Base-by-base conservation (phyloP, 2,113 vertebrate genomes). In the Cichladusa arquata region DNA sequence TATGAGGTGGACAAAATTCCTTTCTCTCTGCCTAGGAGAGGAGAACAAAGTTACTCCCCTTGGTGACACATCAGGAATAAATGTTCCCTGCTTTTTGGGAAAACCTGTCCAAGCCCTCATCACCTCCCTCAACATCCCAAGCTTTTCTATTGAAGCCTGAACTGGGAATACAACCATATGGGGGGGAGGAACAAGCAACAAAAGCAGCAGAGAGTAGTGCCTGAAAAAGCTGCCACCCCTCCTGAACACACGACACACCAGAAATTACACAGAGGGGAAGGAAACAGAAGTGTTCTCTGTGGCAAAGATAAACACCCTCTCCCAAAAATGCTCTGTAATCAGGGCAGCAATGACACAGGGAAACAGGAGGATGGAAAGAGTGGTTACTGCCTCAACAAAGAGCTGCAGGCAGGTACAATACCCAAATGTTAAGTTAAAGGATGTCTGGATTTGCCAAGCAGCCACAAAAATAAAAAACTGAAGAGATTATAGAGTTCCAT, bases 171-270 rank as follows among this genome's bases (percentile, higher is more conserved):
- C 25, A 25, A 40, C 19, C 33, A n/a, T 2, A 44, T 6, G 11
- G 9, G 13, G 9, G 24, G 18, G 16, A 44, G 22, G 38, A 88
- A 60, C 11, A 19, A 56, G 64, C n/a, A 85, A 40, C 19, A 82
- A 26, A 38, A 71, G 44, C 72, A 71, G 24, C 9, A 8, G 26
- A 56, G 20, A 79, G 19, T 2, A 48, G 60, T 2, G 3, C 45
- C 8, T 69, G 36, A 36, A n/a, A 83, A 78, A 86, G 45, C 40
- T 66, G 50, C 45, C 72, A 69, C 20, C n/a, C 73, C 61, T 60
- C 29, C 28, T 0, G 0, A 73, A 70, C 29, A 24, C 2, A 1
- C 6, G 0, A n/a, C n/a, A 44, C 0, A 0, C 4, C 34, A 71
- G 40, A 44, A 88, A 38, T 29, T 54, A 42, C 40, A 11, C 0